Conservation (phyloP, 2,113 vertebrate genomes). For the Athene cunicularia region DNA sequence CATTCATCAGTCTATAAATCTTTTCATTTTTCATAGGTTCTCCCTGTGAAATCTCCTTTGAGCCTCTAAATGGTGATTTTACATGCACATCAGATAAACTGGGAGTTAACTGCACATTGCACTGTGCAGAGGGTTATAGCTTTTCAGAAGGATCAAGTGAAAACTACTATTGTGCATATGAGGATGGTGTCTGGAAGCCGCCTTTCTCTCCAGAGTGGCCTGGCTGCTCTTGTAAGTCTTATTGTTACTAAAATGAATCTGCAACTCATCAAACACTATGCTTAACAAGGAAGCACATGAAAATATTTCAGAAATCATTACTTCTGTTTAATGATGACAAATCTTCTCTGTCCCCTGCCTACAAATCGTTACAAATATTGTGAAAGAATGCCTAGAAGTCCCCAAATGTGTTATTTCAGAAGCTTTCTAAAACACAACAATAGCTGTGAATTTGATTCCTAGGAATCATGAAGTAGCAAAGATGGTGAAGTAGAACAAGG, state of each 20-base stretch:
- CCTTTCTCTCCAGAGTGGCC: slow-evolving; percentile 85
- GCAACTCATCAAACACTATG: neutral
- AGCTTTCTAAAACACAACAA: neutral
- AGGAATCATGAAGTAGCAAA: neutral
- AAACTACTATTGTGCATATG: slow-evolving; percentile 88
- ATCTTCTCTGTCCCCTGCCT: neutral
- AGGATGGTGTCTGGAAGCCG: slow-evolving; percentile 90
- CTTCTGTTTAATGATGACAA: neutral
- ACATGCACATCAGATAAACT: slow-evolving; percentile 80
- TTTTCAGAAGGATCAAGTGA: slow-evolving; percentile 87
- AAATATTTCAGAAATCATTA: neutral
- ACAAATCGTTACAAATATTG: neutral
- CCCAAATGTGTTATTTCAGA: neutral
- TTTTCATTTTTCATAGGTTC: slow-evolving; percentile 77
- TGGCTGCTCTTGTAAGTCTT: slow-evolving; percentile 90
- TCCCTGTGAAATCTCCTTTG: slow-evolving; percentile 88
- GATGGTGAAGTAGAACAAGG: neutral
- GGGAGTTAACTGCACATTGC: slow-evolving; percentile 89
- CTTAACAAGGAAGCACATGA: neutral
- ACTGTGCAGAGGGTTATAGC: slow-evolving; percentile 89
- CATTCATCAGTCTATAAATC: neutral
- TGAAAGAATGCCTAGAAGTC: neutral
- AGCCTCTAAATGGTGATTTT: slow-evolving; percentile 89
- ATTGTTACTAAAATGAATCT: neutral
- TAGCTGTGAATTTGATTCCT: neutral